Evolutionary conservation across 2,113 vertebrate genomes (phyloP), one percentile per base, ranked within the genome.

Genomic region (Hippopotamus amphibius): DNA sequence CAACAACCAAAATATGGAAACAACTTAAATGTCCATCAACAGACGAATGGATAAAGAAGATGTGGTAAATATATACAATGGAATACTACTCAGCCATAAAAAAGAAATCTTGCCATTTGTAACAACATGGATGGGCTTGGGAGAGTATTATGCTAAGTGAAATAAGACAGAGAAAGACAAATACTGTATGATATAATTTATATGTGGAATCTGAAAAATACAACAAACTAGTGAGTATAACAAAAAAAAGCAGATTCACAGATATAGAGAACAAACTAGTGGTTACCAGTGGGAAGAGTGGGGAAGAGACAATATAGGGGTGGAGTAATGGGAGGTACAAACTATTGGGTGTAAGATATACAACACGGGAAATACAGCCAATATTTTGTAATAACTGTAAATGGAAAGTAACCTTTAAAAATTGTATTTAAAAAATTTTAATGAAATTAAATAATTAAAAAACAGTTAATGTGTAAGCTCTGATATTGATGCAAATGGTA

Each of bases 311-410:
- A 24, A 19, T 41, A 21, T 21, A 41, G 68, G 37, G 68, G 21
- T 24, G 68, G 37, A 0, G 5, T 19, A 41, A n/a, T 6, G 37
- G n/a, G 10, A 71, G 68, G 37, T 71, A 24, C 1, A 41, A 71
- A 71, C 68, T 71, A 13, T 6, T 41, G n/a, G 21, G 37, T 21
- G 9, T 41, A 71, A 41, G 37, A 71, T 71, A 19, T 71, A 71
- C 5, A 1, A 71, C n/a, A 71, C 22, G 68, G n/a, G 19, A 10
- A 71, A 71, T 71, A 22, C 37, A 71, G 68, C 68, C 68, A 41
- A 41, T 71, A 71, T 41, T 41, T 71, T 41, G 57, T 21, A 59
- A 59, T 59, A 59, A 59, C 57, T 59, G 21, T 59, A 59, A 59
- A 59, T 24, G 21, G 9, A 71, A 71, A 24, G 68, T 21, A 41